Percentiles rank a stretch among this genome's conserved stretches.
Evolutionary conservation across 2,888 invertebrate species (phyloP).

Genomic region (Arrhopalites spinosus): DNA sequence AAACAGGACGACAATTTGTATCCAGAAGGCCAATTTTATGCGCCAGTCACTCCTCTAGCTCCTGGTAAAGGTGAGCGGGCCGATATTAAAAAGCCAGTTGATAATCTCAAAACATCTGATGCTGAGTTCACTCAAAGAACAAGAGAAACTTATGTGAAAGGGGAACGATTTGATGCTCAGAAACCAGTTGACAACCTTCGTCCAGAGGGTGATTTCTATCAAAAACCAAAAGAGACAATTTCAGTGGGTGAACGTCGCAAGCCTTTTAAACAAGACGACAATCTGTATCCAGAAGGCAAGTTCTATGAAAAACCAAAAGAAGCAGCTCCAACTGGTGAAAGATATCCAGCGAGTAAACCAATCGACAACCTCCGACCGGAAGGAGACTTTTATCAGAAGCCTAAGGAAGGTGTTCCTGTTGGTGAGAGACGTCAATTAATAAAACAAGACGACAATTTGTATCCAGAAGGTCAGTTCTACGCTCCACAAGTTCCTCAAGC

Average conservation of each 20-base stretch:
- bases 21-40: constrained; percentile 68
- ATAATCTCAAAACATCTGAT: constrained; percentile 62
- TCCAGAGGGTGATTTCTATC: constrained; percentile 58
- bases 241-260: constrained; percentile 59
- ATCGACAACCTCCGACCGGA: constrained; percentile 62
- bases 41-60: constrained; percentile 56
- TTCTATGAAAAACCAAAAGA: constrained; percentile 58
- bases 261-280: constrained; percentile 64
- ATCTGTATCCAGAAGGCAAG: constrained; percentile 67
- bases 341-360: constrained; percentile 57
- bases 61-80: constrained; percentile 41
- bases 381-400: constrained; percentile 62
- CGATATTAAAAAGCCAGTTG: constrained; percentile 61
- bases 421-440: constrained; percentile 58
- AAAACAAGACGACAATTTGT: constrained; percentile 65
- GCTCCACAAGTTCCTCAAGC: constrained; percentile 56
- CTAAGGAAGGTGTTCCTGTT: constrained; percentile 41
- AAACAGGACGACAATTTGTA: constrained; percentile 66
- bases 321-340: constrained; percentile 56
- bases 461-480: constrained; percentile 68
- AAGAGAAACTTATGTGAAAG: constrained; percentile 59
- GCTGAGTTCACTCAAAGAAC: constrained; percentile 30
- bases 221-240: constrained; percentile 37
- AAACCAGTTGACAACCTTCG: constrained; percentile 58
- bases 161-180: constrained; percentile 59